Percentiles rank a stretch among this genome's conserved stretches.
These are phyloP conservation scores for Chironomus riparius DNA, from an alignment of 2,888 invertebrate species.

Conservation along the genomic window DNA sequence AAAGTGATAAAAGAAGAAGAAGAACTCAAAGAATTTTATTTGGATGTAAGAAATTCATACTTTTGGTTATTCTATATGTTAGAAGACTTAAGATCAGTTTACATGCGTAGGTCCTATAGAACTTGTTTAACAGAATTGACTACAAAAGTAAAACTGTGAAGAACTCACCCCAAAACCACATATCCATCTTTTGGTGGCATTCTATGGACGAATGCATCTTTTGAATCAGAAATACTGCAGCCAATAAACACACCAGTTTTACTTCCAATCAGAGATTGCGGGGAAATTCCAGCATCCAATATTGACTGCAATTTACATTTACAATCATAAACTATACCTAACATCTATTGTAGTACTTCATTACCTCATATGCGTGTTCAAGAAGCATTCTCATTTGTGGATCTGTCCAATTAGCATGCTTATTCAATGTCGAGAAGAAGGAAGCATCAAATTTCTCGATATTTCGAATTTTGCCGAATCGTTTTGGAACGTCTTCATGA, in stretches of 20 bases:
- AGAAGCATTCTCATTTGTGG: conserved; percentile 50
- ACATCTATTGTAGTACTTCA: too few species aligned
- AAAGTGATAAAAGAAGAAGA: too few species aligned
- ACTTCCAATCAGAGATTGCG: conserved; percentile 52
- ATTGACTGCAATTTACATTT: conserved; percentile 64
- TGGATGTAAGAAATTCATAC: conserved; percentile 40
- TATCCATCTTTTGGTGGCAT: conserved; percentile 48
- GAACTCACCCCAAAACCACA: conserved; percentile 39
- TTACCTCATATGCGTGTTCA: conserved; percentile 49
- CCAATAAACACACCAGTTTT: conserved; percentile 68
- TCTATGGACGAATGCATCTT: conserved; percentile 60
- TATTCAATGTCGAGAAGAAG: conserved; percentile 44
- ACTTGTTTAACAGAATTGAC: too few species aligned
- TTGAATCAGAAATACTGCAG: conserved; percentile 60
- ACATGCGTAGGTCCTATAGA: too few species aligned
- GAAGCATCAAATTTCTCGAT: conserved; percentile 46
- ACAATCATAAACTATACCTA: conserved; percentile 48
- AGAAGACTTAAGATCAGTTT: too few species aligned
- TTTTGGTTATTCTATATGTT: not conserved
- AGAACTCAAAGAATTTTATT: too few species aligned
- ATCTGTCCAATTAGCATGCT: conserved; percentile 44
- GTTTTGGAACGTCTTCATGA: conserved; percentile 44
- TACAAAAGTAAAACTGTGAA: too few species aligned
- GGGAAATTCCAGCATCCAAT: conserved; percentile 64
- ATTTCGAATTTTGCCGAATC: conserved; percentile 44